These are phyloP conservation scores for Metacarcinus magister DNA, from an alignment of 2,888 invertebrate species.

Conservation along the genomic window DNA sequence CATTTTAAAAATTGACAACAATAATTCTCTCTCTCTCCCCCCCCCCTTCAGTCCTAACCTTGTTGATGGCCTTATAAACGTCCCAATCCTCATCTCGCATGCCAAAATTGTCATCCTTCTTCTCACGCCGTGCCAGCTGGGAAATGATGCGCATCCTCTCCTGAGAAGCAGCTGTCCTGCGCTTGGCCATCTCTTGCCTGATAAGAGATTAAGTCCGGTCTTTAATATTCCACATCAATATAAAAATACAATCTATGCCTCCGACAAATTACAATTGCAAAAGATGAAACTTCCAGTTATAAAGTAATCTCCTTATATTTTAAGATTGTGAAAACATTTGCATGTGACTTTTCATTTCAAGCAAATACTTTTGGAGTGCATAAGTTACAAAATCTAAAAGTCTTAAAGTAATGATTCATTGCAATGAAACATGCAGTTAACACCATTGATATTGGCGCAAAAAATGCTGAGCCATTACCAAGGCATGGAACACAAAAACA, in stretches of 20 bases:
- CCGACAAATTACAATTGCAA: background rate
- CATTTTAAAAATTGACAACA: background rate
- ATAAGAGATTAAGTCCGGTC: background rate
- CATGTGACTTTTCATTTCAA: too few species aligned
- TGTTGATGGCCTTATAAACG: slow-evolving; percentile 94
- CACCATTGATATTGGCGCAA: too few species aligned
- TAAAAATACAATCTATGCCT: background rate
- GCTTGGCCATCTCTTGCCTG: slow-evolving; percentile 93
- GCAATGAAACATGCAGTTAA: too few species aligned
- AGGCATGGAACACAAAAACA: too few species aligned
- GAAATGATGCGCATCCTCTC: slow-evolving; percentile 98
- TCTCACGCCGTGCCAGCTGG: slow-evolving; percentile 92
- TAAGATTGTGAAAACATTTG: too few species aligned
- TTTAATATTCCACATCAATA: background rate
- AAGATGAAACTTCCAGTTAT: background rate
- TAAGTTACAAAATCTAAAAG: too few species aligned
- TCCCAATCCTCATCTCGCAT: slow-evolving; percentile 98
- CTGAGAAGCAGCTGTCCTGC: slow-evolving; percentile 96
- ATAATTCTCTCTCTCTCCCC: background rate
- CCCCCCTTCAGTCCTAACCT: slow-evolving; percentile 76
- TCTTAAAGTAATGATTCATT: too few species aligned
- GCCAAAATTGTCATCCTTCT: slow-evolving; percentile 94
- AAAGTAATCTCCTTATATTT: too few species aligned
- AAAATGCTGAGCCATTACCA: too few species aligned
- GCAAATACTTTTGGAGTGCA: too few species aligned